Evolutionary conservation across 2,797 vertebrate species (phyloP).

Genomic region (Nasua narica): DNA sequence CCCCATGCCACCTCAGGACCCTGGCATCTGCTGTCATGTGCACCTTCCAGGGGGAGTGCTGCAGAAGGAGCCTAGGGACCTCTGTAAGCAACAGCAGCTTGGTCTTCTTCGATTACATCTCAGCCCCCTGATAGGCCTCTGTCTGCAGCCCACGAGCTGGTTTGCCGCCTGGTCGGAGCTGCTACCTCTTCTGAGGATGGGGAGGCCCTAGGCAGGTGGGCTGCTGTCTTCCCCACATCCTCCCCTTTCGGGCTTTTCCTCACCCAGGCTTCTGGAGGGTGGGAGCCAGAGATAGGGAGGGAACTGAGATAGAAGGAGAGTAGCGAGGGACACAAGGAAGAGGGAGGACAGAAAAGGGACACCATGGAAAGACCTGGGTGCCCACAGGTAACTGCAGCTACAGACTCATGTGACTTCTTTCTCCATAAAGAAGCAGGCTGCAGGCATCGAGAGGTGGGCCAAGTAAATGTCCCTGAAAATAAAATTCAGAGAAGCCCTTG

Average conservation of each 20-base stretch:
- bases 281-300: not conserved
- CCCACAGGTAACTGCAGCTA: not conserved
- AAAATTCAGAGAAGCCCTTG: not conserved
- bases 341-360: not conserved
- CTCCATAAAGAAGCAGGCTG: not conserved
- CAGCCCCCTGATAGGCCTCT: fast-evolving
- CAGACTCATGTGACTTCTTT: not conserved
- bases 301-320: not conserved
- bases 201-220: not conserved
- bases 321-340: not conserved
- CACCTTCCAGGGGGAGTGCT: not conserved
- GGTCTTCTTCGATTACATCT: not conserved
- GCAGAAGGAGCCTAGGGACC: not conserved
- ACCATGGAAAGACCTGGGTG: not conserved
- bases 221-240: too few species aligned
- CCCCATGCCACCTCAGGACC: fast-evolving
- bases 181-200: not conserved
- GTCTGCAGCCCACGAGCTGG: not conserved
- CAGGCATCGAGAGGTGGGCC: fast-evolving
- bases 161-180: not conserved
- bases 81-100: not conserved
- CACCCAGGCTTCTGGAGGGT: not conserved
- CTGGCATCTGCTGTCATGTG: not conserved
- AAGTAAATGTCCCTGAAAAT: too few species aligned
- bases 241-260: not conserved